phyloP scores from a whole-genome alignment of 1,140 invertebrate genomes.

The Chlorops oryzae region DNA sequence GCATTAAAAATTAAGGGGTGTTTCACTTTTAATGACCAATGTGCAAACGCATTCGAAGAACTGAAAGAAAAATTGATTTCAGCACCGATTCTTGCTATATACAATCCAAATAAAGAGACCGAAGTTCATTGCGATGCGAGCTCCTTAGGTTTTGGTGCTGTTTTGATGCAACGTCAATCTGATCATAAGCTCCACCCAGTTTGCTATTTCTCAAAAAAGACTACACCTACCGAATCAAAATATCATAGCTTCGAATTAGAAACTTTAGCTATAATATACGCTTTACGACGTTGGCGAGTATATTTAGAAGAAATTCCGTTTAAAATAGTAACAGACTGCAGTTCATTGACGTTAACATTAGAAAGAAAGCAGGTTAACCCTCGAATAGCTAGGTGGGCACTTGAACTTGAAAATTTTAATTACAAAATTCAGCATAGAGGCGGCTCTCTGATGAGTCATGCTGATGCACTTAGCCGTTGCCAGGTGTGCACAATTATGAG shows the following conservation, averaged over 20 bases:
- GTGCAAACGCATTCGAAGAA: slow-evolving; percentile 16
- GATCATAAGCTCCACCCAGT: slow-evolving; percentile 2
- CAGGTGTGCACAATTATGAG: not conserved
- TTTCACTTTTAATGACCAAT: too few relatives aligned
- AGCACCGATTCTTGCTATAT: too few relatives aligned
- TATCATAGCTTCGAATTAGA: too few relatives aligned
- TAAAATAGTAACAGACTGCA: too few relatives aligned
- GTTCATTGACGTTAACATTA: too few relatives aligned
- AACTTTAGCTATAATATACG: too few relatives aligned
- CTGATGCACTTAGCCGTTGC: slow-evolving; percentile 25
- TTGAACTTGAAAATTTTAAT: too few relatives aligned
- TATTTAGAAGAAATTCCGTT: not conserved
- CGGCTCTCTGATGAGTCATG: slow-evolving; percentile 21
- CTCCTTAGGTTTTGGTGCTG: slow-evolving; percentile 31
- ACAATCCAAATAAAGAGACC: slow-evolving; percentile 11
- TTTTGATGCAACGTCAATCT: slow-evolving; percentile 30
- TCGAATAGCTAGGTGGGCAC: slow-evolving; percentile 26
- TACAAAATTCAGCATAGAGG: too few relatives aligned
- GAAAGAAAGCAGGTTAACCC: not conserved
- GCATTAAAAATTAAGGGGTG: too few relatives aligned
- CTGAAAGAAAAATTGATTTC: slow-evolving; percentile 35
- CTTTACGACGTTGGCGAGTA: too few relatives aligned
- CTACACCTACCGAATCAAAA: not conserved
- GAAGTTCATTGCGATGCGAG: too few relatives aligned
- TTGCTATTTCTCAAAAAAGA: not conserved